Percentiles rank a stretch among this genome's conserved stretches.
phyloP scores from a whole-genome alignment of 2,797 vertebrate species.

The Hemitrygon akajei region DNA sequence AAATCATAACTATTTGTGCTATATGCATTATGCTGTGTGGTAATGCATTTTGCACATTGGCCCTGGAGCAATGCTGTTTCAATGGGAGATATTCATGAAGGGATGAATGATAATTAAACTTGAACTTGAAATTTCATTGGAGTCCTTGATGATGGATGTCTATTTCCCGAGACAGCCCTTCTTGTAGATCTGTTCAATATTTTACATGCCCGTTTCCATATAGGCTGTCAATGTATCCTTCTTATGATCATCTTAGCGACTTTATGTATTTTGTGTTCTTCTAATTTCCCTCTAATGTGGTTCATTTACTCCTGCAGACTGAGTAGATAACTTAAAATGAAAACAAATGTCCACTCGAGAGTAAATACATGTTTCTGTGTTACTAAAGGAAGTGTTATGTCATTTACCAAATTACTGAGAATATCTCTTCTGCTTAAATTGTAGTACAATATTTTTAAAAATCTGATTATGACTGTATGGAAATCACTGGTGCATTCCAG shows the following conservation, averaged over 20 bases:
- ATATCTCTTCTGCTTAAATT: neutral
- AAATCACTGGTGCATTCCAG: neutral
- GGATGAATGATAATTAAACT: no score
- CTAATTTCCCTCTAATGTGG: neutral
- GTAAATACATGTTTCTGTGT: conserved; percentile 11
- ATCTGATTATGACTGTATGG: neutral
- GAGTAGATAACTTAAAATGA: neutral
- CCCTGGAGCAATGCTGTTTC: no score
- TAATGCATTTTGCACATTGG: no score
- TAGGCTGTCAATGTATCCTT: neutral
- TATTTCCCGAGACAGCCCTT: no score
- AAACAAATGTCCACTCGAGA: neutral
- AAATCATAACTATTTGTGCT: no score
- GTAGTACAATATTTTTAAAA: neutral
- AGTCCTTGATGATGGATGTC: no score
- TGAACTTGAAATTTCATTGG: no score
- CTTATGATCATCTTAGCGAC: neutral
- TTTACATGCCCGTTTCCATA: neutral
- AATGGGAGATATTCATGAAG: no score
- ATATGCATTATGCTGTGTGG: no score
- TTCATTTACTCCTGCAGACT: neutral
- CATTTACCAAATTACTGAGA: neutral
- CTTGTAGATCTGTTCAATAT: no score
- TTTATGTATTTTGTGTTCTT: neutral
- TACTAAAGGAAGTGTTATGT: neutral